Percentiles rank a stretch among this genome's conserved stretches.
Conservation (phyloP, 2,113 vertebrate species). For the Tyrannus savana region DNA sequence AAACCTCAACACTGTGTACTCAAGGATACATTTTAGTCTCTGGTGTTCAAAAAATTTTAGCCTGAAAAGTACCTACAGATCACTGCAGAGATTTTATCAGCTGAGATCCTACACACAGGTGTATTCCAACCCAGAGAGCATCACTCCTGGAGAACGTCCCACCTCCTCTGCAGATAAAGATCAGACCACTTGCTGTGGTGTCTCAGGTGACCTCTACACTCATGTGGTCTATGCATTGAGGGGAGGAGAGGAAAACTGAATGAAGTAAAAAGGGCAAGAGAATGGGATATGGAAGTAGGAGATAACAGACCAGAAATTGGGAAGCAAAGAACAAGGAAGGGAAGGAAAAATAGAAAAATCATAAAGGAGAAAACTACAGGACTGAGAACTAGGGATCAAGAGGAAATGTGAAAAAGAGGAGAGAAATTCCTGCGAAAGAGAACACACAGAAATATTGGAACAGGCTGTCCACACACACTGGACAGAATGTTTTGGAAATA, state of each 20-base stretch:
- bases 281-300: not conserved
- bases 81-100: not conserved
- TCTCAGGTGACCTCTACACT: not conserved
- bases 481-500: not conserved
- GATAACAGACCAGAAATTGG: not conserved
- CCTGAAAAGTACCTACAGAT: not conserved
- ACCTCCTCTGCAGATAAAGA: not conserved
- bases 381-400: not conserved
- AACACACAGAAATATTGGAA: not conserved
- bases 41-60: not conserved
- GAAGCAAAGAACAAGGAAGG: not conserved
- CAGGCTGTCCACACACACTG: not conserved
- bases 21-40: not conserved
- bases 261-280: not conserved
- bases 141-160: not conserved
- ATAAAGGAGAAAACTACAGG: not conserved
- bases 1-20: not conserved
- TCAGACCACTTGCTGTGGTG: not conserved
- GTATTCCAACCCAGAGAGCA: not conserved
- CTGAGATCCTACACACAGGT: not conserved
- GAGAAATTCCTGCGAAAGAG: not conserved
- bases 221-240: not conserved
- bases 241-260: not conserved
- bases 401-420: not conserved
- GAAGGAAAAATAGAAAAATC: not conserved